These are phyloP conservation scores for Protosalanx chinensis DNA, from an alignment of 2,797 vertebrate genomes.

Conservation along the genomic window DNA sequence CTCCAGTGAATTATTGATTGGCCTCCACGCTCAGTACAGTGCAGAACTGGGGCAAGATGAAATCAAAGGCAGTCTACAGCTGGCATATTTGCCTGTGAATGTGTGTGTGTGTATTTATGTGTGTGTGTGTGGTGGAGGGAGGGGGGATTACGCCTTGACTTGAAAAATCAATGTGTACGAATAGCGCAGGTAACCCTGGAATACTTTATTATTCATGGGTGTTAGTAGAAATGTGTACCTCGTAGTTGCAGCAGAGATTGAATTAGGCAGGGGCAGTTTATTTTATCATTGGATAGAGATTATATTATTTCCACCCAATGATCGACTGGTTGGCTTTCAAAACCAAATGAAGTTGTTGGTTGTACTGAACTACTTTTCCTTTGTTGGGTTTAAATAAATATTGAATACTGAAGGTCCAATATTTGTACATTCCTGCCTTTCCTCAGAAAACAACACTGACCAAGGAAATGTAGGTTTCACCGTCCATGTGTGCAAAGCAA, in stretches of 20 bases:
- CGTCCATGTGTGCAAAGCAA: too few relatives aligned
- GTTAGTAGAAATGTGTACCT: too few relatives aligned
- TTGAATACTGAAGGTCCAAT: neutral
- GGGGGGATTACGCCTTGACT: constrained; percentile 45
- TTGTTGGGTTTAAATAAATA: neutral
- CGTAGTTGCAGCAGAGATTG: too few relatives aligned
- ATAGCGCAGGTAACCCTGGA: constrained; percentile 27
- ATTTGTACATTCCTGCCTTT: neutral
- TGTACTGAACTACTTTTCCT: too few relatives aligned
- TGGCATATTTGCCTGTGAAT: constrained; percentile 64
- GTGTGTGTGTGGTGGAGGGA: constrained; percentile 43
- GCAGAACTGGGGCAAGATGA: constrained; percentile 76
- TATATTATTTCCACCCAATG: neutral
- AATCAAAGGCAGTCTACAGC: constrained; percentile 78
- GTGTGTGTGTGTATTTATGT: neutral
- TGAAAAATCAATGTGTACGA: constrained; percentile 44
- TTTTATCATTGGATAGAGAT: too few relatives aligned
- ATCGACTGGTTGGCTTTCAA: neutral
- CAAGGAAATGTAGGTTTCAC: too few relatives aligned
- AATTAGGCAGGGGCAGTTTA: neutral
- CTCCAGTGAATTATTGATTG: constrained; percentile 86
- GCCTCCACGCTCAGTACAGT: constrained; percentile 78
- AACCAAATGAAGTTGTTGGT: neutral
- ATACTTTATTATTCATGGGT: constrained; percentile 43
- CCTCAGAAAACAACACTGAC: neutral